phyloP scores from a whole-genome alignment of 2,797 vertebrate genomes.

The Scleropages formosus region DNA sequence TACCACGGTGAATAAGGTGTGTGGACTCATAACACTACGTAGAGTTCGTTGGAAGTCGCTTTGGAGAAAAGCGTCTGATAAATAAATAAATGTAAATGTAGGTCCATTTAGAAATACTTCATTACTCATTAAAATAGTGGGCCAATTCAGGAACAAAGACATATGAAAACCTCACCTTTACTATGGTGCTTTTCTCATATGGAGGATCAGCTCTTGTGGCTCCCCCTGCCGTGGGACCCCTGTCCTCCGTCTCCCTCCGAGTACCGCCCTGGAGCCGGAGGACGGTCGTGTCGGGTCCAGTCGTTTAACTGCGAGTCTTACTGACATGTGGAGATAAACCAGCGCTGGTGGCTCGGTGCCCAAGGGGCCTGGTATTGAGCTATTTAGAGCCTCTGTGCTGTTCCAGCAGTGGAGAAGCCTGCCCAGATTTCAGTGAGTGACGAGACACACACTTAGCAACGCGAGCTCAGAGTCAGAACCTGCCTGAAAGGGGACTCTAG shows the following conservation, averaged over 20 bases:
- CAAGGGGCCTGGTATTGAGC: neutral
- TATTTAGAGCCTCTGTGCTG: slow-evolving; percentile 19
- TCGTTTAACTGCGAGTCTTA: neutral
- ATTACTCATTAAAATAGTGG: too few species aligned
- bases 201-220: too few species aligned
- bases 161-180: too few species aligned
- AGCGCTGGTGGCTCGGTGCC: neutral
- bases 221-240: neutral
- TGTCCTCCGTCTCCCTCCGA: neutral
- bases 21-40: too few species aligned
- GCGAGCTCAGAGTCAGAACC: neutral
- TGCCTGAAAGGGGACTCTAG: neutral
- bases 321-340: slow-evolving; percentile 2
- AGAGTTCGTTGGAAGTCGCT: too few species aligned
- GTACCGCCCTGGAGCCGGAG: neutral
- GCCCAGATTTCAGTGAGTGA: neutral
- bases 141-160: too few species aligned
- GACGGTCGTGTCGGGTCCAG: neutral
- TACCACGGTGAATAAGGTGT: too few species aligned
- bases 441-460: neutral
- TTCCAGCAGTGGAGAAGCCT: neutral
- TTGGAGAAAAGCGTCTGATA: too few species aligned
- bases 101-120: too few species aligned
- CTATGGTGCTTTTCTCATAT: too few species aligned
- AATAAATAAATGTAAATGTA: too few species aligned